Evolutionary conservation across 2,888 invertebrate species (phyloP).

Genomic region (Drosophila differens): DNA sequence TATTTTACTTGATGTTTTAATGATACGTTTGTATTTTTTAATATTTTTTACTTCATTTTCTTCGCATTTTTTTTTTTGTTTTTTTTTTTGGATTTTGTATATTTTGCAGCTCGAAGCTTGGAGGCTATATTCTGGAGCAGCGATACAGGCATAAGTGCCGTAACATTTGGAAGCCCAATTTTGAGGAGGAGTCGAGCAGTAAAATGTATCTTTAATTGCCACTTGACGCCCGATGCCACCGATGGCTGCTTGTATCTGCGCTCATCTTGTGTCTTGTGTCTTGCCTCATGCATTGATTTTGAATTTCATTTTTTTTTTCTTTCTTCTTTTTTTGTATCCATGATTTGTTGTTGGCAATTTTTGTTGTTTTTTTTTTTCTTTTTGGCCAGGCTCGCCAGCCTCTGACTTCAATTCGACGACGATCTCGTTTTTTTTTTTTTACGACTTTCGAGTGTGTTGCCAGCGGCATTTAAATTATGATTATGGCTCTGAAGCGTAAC

Average conservation of each 20-base stretch:
- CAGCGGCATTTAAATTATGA: constrained; percentile 69
- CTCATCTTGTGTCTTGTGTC: neutral
- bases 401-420: constrained; percentile 27
- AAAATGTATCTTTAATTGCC: constrained; percentile 68
- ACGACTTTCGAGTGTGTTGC: constrained; percentile 61
- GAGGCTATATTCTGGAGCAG: neutral
- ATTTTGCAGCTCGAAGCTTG: constrained; percentile 4
- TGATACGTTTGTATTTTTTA: neutral
- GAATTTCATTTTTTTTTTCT: constrained; percentile 31
- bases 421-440: constrained; percentile 38
- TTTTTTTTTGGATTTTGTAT: neutral
- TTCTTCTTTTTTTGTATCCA: constrained; percentile 5
- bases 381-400: constrained; percentile 27
- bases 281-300: constrained; percentile 37
- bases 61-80: neutral
- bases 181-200: constrained; percentile 55
- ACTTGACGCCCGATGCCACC: constrained; percentile 55
- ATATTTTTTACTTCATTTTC: neutral
- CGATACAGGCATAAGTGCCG: constrained; percentile 35
- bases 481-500: constrained; percentile 63
- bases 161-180: constrained; percentile 33
- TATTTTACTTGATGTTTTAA: constrained; percentile 13
- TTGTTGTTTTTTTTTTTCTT: constrained; percentile 31
- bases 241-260: constrained; percentile 8
- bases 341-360: constrained; percentile 17